A percentile compares a stretch with the other conserved stretches of the same genome.
Evolutionary conservation across 30 jellyfish, hydroid and myxozoan species (phyloP).

Genomic region (Haliclystus octoradiatus): DNA sequence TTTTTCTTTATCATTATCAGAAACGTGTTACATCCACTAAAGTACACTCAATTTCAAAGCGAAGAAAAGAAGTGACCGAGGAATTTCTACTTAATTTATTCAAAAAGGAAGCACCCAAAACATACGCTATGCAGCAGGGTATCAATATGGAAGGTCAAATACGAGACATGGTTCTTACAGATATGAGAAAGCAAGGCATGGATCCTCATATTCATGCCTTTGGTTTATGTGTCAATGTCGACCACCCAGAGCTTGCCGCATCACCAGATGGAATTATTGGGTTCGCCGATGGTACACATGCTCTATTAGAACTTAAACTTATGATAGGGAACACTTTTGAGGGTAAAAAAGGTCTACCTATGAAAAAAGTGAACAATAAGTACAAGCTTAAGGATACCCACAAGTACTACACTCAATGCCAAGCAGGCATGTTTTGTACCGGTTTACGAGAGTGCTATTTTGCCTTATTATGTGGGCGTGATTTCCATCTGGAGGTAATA

Average conservation of each 20-base stretch:
- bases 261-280: not conserved
- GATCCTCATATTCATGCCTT: not conserved
- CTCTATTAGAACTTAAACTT: not conserved
- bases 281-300: not conserved
- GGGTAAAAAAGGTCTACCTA: too few relatives aligned
- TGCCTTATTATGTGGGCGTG: not conserved
- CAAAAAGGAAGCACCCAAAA: not conserved
- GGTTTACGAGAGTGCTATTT: not conserved
- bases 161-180: not conserved
- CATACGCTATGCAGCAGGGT: not conserved
- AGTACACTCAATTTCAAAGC: not conserved
- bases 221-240: not conserved
- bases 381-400: not conserved
- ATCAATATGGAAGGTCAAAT: not conserved
- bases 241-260: not conserved
- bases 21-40: not conserved
- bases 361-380: not conserved
- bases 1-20: not conserved
- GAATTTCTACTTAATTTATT: not conserved
- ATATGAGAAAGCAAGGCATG: not conserved
- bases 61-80: not conserved
- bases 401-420: not conserved
- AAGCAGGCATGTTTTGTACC: not conserved
- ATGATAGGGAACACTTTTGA: not conserved
- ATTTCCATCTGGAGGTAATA: not conserved